phyloP scores from a whole-genome alignment of 2,888 invertebrate genomes.

The Andrena bucephala region DNA sequence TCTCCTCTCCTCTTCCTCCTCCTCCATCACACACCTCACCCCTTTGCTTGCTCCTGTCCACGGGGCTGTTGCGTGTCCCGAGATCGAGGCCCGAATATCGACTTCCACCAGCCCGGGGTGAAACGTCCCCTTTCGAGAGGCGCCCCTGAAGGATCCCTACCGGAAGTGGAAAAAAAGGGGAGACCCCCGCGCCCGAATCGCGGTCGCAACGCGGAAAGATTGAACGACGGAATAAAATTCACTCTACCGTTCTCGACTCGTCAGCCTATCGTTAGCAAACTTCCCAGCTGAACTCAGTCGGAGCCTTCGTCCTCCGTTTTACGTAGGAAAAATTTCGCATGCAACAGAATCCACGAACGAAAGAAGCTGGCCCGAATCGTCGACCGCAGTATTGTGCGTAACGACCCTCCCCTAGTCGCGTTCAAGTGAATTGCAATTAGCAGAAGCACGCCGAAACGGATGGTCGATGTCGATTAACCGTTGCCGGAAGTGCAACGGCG shows the following conservation, averaged over 20 bases:
- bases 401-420: neutral
- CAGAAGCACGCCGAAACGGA: neutral
- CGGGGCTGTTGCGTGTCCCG: neutral
- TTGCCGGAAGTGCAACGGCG: too few relatives aligned
- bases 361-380: neutral
- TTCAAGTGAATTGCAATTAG: neutral
- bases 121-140: neutral
- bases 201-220: neutral
- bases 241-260: neutral
- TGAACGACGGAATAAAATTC: neutral
- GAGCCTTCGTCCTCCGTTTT: neutral
- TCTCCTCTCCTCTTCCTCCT: constrained; percentile 2
- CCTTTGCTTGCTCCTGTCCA: neutral
- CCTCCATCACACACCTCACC: neutral
- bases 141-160: constrained; percentile 4
- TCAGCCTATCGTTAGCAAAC: neutral
- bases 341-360: constrained; percentile 1
- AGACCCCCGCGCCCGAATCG: constrained; percentile 2
- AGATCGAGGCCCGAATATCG: neutral
- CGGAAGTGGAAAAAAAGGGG: constrained; percentile 22
- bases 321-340: neutral
- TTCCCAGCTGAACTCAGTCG: neutral
- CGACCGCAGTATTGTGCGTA: constrained; percentile 3
- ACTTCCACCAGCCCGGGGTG: neutral
- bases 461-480: too few relatives aligned